These are phyloP conservation scores for Scolanthus callimorphus DNA, from an alignment of 92 coral and sea anemone genomes.

Conservation along the genomic window DNA sequence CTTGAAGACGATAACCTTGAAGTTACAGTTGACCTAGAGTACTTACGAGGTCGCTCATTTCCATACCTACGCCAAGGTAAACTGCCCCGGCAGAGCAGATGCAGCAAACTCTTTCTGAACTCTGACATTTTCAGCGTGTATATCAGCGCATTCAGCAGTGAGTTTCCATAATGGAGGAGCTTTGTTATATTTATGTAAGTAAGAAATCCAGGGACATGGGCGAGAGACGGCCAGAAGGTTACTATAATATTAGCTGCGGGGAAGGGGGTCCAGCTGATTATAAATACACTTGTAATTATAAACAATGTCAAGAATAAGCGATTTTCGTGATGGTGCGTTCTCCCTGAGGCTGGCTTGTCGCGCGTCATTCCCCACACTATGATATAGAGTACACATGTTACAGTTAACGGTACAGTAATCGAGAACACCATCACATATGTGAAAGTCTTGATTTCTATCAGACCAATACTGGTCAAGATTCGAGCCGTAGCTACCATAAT, in stretches of 20 bases:
- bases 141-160: slow-evolving; percentile 1
- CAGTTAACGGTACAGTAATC: background rate
- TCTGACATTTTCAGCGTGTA: slow-evolving; percentile 12
- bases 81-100: slow-evolving; percentile 1
- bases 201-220: slow-evolving; percentile 5
- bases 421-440: slow-evolving; percentile 23
- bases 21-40: background rate
- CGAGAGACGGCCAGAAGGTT: slow-evolving; percentile 5
- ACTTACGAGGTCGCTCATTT: background rate
- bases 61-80: background rate
- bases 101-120: slow-evolving; percentile 7
- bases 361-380: slow-evolving; percentile 17
- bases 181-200: slow-evolving; percentile 6
- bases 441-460: slow-evolving; percentile 11
- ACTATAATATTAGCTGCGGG: slow-evolving; percentile 16
- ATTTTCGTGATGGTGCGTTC: slow-evolving; percentile 4
- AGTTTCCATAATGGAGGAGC: slow-evolving; percentile 15
- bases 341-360: slow-evolving; percentile 1
- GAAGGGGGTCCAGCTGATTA: slow-evolving; percentile 32
- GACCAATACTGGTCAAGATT: slow-evolving; percentile 7
- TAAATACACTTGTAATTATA: slow-evolving; percentile 20
- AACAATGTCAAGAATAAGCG: slow-evolving; percentile 14
- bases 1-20: background rate
- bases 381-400: slow-evolving; percentile 21
- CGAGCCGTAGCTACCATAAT: background rate